phyloP scores from a whole-genome alignment of 2,888 invertebrate species.

The Machimus rusticus region DNA sequence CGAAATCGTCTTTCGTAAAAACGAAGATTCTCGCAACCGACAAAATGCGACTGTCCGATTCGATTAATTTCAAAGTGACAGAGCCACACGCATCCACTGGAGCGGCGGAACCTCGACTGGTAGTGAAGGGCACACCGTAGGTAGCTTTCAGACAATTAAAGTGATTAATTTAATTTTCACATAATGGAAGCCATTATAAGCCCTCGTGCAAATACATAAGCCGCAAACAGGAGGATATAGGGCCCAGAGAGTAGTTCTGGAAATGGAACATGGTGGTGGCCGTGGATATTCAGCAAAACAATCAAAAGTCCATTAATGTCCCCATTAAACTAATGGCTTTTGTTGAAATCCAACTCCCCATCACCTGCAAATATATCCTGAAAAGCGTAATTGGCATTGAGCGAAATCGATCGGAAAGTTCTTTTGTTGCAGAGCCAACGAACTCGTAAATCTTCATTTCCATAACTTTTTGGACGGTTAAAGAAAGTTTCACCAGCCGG shows the following conservation, averaged over 20 bases:
- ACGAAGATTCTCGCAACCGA: background rate
- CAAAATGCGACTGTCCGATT: background rate
- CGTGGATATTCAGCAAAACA: slow-evolving; percentile 28
- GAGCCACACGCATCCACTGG: background rate
- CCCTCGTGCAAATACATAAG: slow-evolving; percentile 12
- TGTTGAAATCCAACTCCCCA: slow-evolving; percentile 33
- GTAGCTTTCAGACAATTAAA: slow-evolving; percentile 25
- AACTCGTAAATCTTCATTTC: slow-evolving; percentile 46
- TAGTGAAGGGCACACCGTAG: background rate
- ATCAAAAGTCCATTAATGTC: slow-evolving; percentile 41
- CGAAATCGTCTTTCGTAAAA: background rate
- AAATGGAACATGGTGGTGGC: background rate
- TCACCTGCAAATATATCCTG: slow-evolving; percentile 36
- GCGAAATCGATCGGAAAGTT: slow-evolving; percentile 38
- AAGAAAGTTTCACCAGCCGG: slow-evolving; percentile 34
- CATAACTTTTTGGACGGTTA: slow-evolving; percentile 43
- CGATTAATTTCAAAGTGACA: background rate
- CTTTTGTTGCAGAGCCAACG: slow-evolving; percentile 39
- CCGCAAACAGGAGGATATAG: background rate
- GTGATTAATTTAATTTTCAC: slow-evolving; percentile 37
- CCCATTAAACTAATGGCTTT: slow-evolving; percentile 36
- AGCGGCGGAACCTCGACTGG: background rate
- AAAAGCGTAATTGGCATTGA: slow-evolving; percentile 40
- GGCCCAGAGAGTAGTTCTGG: background rate
- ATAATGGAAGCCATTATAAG: slow-evolving; percentile 29